Percentiles rank a stretch among this genome's conserved stretches.
phyloP scores from a whole-genome alignment of 2,888 invertebrate genomes.

The Polia nebulosa region DNA sequence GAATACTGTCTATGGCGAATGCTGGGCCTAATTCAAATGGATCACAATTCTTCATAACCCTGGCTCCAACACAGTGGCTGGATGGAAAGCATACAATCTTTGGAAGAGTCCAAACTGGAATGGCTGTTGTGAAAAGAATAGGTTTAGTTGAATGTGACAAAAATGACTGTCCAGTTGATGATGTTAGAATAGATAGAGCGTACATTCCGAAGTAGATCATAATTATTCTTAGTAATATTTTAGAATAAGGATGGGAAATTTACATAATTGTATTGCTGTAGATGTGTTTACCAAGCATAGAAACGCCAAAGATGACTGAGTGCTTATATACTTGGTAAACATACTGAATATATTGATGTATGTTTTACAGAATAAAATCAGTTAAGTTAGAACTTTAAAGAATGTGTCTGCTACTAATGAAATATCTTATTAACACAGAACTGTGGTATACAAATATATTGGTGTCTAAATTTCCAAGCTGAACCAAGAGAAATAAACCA shows the following conservation, averaged over 20 bases:
- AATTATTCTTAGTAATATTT: neutral
- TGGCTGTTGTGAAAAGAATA: constrained; percentile 97
- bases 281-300: constrained; percentile 2
- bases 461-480: no score
- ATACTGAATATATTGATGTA: neutral
- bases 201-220: constrained; percentile 81
- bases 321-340: neutral
- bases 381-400: neutral
- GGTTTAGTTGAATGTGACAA: constrained; percentile 98
- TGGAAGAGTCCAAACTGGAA: constrained; percentile 96
- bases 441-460: no score
- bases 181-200: constrained; percentile 93
- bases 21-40: constrained; percentile 99
- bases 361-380: neutral
- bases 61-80: constrained; percentile 99
- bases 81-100: constrained; percentile 99
- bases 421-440: neutral
- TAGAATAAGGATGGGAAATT: neutral
- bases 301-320: neutral
- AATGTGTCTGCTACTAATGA: neutral
- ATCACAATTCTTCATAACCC: constrained; percentile 99
- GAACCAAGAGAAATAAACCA: no score
- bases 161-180: constrained; percentile 97
- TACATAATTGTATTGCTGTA: neutral
- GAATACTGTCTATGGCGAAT: constrained; percentile 99